Conservation (phyloP, 1,140 invertebrate species). For the Phocides pigmalion region DNA sequence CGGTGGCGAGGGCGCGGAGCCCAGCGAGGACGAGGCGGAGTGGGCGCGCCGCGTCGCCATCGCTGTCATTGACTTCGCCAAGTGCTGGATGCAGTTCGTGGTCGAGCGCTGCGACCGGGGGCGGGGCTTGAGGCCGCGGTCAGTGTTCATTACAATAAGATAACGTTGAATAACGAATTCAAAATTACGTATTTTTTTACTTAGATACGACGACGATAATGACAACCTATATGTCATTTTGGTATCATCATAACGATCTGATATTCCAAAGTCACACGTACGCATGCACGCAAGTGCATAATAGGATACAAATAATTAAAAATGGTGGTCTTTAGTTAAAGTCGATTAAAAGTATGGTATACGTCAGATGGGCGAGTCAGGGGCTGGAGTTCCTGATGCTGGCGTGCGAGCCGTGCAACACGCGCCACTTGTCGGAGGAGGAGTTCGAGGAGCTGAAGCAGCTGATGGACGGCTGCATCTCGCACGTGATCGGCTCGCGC, state of each 20-base stretch:
- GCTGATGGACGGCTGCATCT: conserved; percentile 90
- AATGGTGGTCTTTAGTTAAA: too few relatives aligned
- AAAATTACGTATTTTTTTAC: not conserved
- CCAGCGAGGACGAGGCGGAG: conserved; percentile 41
- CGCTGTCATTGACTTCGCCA: conserved; percentile 90
- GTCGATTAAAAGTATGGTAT: too few relatives aligned
- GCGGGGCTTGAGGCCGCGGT: conserved; percentile 89
- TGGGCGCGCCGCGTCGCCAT: conserved; percentile 60
- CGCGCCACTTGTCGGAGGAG: conserved; percentile 88
- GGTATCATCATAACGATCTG: too few relatives aligned
- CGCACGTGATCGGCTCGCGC: conserved; percentile 89
- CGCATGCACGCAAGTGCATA: too few relatives aligned
- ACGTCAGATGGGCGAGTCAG: conserved; percentile 91
- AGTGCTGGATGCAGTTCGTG: conserved; percentile 95
- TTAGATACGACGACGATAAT: too few relatives aligned
- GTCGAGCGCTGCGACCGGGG: conserved; percentile 92
- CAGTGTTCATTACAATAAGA: conserved; percentile 13
- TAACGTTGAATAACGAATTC: not conserved
- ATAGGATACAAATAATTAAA: too few relatives aligned
- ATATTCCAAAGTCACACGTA: too few relatives aligned
- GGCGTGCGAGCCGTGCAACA: conserved; percentile 92
- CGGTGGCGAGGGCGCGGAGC: conserved; percentile 4
- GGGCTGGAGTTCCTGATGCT: conserved; percentile 93
- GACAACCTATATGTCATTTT: too few relatives aligned
- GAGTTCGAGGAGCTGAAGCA: conserved; percentile 91